A percentile compares a stretch with the other conserved stretches of the same genome.
phyloP scores from a whole-genome alignment of 2,888 invertebrate species.

The Drosophila paranaensis region DNA sequence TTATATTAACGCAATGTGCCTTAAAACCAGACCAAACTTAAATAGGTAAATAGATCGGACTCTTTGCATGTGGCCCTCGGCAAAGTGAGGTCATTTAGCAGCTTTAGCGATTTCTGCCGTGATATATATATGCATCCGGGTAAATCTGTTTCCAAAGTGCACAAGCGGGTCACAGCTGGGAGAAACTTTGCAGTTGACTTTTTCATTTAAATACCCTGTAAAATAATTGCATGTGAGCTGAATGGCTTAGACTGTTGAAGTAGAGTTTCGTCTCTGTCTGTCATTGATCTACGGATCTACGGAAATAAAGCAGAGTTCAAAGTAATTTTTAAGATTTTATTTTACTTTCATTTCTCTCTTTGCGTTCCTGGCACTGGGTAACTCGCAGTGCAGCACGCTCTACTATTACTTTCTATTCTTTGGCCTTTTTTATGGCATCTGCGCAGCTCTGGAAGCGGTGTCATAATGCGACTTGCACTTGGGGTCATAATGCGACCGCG shows the following conservation, averaged over 20 bases:
- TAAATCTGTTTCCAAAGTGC: slow-evolving; percentile 44
- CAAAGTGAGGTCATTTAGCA: slow-evolving; percentile 2
- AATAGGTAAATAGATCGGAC: slow-evolving; percentile 1
- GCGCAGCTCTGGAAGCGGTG: slow-evolving; percentile 37
- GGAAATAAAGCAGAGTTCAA: too few relatives aligned
- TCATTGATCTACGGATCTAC: neutral
- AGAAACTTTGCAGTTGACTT: slow-evolving; percentile 26
- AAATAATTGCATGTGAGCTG: neutral
- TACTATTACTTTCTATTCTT: slow-evolving; percentile 7
- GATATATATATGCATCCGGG: slow-evolving; percentile 14
- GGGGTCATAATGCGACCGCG: slow-evolving; percentile 46
- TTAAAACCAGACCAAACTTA: neutral
- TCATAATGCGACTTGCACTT: slow-evolving; percentile 74
- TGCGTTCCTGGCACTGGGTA: neutral
- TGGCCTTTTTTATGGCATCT: slow-evolving; percentile 15
- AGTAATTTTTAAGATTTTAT: neutral
- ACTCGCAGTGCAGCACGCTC: neutral
- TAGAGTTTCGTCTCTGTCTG: too few relatives aligned
- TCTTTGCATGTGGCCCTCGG: neutral
- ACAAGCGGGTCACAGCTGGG: slow-evolving; percentile 63
- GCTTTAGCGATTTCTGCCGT: slow-evolving; percentile 12
- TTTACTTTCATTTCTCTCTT: neutral
- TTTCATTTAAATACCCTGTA: slow-evolving; percentile 17
- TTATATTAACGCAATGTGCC: neutral
- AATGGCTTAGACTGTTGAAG: neutral